Evolutionary conservation across 2,113 vertebrate genomes (phyloP), one percentile per base, ranked within the genome.

Genomic region (Agelaius tricolor): DNA sequence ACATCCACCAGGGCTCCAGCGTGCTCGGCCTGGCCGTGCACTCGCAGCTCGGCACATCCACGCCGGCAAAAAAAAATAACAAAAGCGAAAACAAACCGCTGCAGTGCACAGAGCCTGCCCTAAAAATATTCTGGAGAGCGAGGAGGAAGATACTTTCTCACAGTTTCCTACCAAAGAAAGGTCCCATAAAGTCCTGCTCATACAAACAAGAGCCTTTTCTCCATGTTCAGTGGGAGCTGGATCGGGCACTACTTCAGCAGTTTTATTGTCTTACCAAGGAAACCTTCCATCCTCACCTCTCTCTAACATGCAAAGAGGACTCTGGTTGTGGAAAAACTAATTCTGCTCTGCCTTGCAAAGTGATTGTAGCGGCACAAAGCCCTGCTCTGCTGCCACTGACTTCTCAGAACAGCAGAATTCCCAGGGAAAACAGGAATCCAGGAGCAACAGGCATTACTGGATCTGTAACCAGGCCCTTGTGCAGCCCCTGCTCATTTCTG

Each of bases 131-230:
- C 51, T 89, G 83, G 37, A 55, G 55, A 91, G 61, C 4, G 65
- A 95, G 84, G 76, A 95, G 73, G 90, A 94, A 96, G 93, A 96
- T 39, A 83, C 79, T 96, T 95, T 95, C 94, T 95, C 91, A 93
- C 87, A 96, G 93, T 96, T 96, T 97, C 90, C 87, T 91, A 55
- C 82, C 52, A 47, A 96, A 92, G 77, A 84, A 92, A 89, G 52
- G 41, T 84, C 92, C 90, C 83, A 89, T 95, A 89, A 92, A 93
- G 73, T 96, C 86, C 88, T 66, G 68, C 90, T 84, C 82, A 84
- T 26, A 84, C 4, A 57, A 96, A 76, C 66, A 92, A 92, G 73
- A 93, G 88, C 76, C 73, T 94, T 93, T 95, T 89, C 93, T 84
- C 90, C 82, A 27, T 9, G 75, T 96, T 84, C 92, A 90, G 59